A percentile compares a stretch with the other conserved stretches of the same genome.
Conservation (phyloP, 1,140 invertebrate species). For the Carposina sasakii region DNA sequence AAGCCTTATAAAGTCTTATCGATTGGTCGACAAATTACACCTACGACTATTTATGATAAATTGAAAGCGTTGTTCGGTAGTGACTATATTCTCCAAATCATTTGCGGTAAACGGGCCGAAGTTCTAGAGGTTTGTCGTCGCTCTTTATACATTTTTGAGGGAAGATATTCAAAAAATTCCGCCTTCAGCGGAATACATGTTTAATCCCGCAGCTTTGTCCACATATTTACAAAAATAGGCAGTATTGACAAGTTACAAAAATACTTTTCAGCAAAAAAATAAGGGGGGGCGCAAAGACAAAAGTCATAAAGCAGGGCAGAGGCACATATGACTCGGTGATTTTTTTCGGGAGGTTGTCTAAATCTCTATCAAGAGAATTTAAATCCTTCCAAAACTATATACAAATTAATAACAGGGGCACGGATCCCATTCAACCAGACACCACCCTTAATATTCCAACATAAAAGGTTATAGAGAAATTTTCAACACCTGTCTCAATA, state of each 20-base stretch:
- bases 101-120: conserved; percentile 26
- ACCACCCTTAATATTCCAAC: conserved; percentile 26
- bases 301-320: not conserved
- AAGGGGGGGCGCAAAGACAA: too few relatives aligned
- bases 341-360: conserved; percentile 17
- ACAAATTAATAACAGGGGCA: conserved; percentile 8
- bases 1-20: conserved; percentile 14
- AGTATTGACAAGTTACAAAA: conserved; percentile 24
- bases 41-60: conserved; percentile 16
- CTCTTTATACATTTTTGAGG: conserved; percentile 18
- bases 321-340: conserved; percentile 14
- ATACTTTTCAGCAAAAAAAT: not conserved
- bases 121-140: conserved; percentile 16
- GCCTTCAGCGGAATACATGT: conserved; percentile 26
- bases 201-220: conserved; percentile 18
- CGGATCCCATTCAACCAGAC: conserved; percentile 30
- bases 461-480: conserved; percentile 11
- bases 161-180: conserved; percentile 26
- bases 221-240: conserved; percentile 24
- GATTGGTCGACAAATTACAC: conserved; percentile 12
- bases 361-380: conserved; percentile 14
- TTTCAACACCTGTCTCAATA: conserved; percentile 16
- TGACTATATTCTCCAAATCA: conserved; percentile 27
- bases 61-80: conserved; percentile 21
- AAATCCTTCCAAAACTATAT: not conserved